phyloP scores from a whole-genome alignment of 2,797 vertebrate species.

The Anguilla pacifica region DNA sequence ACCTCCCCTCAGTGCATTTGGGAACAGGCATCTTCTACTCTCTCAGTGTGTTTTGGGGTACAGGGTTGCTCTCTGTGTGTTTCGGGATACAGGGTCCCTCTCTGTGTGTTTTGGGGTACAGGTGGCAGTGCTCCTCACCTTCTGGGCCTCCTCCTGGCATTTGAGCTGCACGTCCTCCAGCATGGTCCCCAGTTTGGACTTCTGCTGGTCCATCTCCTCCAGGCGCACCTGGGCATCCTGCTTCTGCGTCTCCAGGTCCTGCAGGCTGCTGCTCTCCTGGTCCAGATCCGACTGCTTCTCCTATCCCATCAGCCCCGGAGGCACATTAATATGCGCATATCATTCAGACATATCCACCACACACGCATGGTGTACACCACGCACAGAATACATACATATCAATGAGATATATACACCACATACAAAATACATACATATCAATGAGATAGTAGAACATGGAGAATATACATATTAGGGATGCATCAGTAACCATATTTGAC shows the following conservation, averaged over 20 bases:
- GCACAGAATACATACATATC: neutral
- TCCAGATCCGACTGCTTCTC: constrained; percentile 88
- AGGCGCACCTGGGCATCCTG: constrained; percentile 87
- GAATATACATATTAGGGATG: no score
- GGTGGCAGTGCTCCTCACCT: constrained; percentile 68
- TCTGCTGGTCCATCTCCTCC: constrained; percentile 96
- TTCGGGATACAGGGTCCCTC: no score
- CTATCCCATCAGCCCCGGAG: constrained; percentile 57
- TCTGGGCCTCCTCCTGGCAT: constrained; percentile 88
- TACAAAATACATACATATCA: no score
- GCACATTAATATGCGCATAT: no score
- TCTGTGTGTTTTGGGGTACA: neutral
- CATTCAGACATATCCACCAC: no score
- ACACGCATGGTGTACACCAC: neutral
- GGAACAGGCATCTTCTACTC: no score
- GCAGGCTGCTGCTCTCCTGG: constrained; percentile 80
- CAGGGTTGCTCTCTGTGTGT: neutral
- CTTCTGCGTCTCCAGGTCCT: constrained; percentile 89
- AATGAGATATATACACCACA: no score
- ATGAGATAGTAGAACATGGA: no score
- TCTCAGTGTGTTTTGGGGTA: no score
- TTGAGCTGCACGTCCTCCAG: constrained; percentile 86
- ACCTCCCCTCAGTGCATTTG: neutral
- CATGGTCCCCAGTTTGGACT: constrained; percentile 90
- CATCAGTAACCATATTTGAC: no score